Percentiles rank a stretch among this genome's conserved stretches.
phyloP scores from a whole-genome alignment of 2,113 vertebrate species.

The Amphiprion ocellaris region DNA sequence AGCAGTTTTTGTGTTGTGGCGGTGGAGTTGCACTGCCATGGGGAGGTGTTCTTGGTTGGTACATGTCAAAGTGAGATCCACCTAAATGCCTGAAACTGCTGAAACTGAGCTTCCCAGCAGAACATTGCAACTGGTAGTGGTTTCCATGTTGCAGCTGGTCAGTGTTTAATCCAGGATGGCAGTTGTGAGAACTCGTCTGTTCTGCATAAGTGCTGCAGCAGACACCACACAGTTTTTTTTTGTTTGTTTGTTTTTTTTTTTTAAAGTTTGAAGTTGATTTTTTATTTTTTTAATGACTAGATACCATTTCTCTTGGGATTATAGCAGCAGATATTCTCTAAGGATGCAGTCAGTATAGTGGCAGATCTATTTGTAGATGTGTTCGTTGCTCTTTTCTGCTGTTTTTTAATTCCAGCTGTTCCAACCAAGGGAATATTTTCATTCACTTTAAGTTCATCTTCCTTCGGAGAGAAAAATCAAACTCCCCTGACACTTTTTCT shows the following conservation, averaged over 20 bases:
- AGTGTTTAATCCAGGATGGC: constrained; percentile 17
- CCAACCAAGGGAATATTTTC: constrained; percentile 27
- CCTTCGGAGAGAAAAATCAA: background rate
- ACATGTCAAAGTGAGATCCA: no score
- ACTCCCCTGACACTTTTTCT: background rate
- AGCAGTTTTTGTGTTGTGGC: no score
- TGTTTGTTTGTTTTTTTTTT: background rate
- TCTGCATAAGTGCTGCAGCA: constrained; percentile 36
- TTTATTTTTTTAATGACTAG: background rate
- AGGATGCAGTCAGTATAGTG: background rate
- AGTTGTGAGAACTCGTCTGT: constrained; percentile 30
- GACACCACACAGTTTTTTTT: background rate
- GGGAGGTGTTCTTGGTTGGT: no score
- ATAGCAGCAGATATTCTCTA: constrained; percentile 10
- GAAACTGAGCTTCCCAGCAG: no score
- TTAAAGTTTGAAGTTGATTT: constrained; percentile 16
- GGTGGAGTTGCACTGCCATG: no score
- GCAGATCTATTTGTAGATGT: background rate
- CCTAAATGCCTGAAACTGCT: no score
- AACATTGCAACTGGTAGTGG: no score
- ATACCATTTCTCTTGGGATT: background rate
- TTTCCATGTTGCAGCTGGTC: no score
- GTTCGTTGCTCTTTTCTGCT: constrained; percentile 13
- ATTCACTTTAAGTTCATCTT: constrained; percentile 17
- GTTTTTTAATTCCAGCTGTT: constrained; percentile 14